Evolutionary conservation across 1,140 invertebrate species (phyloP).

Genomic region (Drosophila quadrilineata): DNA sequence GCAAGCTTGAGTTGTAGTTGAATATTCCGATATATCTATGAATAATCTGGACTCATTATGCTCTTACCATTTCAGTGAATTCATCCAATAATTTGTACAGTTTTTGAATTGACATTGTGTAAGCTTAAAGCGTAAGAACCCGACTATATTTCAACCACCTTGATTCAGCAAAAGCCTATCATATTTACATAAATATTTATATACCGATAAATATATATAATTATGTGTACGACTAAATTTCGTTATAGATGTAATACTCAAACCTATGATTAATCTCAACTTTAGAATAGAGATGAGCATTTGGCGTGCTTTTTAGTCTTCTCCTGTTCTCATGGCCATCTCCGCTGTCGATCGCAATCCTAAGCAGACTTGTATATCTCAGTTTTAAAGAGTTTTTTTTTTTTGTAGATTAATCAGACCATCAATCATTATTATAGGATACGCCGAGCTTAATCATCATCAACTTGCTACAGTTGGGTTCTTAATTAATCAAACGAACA

Average conservation of each 20-base stretch:
- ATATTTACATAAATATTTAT: slow-evolving; percentile 29
- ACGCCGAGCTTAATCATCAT: slow-evolving; percentile 16
- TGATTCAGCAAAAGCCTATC: slow-evolving; percentile 42
- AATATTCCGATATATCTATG: slow-evolving; percentile 18
- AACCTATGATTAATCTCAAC: too few species aligned
- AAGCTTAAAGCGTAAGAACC: slow-evolving; percentile 49
- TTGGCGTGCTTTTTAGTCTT: too few species aligned
- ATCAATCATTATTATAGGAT: background rate
- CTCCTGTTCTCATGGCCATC: too few species aligned
- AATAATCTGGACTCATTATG: slow-evolving; percentile 49
- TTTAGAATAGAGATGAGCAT: too few species aligned
- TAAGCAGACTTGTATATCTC: background rate
- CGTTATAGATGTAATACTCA: slow-evolving; percentile 29
- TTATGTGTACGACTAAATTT: slow-evolving; percentile 46
- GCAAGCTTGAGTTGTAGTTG: slow-evolving; percentile 1
- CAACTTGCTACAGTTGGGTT: too few species aligned
- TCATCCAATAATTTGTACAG: slow-evolving; percentile 58
- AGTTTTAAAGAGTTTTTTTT: background rate
- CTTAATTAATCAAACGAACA: too few species aligned
- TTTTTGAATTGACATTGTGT: slow-evolving; percentile 58
- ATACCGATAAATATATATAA: slow-evolving; percentile 22
- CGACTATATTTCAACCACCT: slow-evolving; percentile 39
- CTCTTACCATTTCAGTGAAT: slow-evolving; percentile 75
- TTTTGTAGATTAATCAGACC: background rate
- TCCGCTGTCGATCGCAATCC: too few species aligned